Conservation (phyloP, 2,797 vertebrate species). For the Poecile montanus region DNA sequence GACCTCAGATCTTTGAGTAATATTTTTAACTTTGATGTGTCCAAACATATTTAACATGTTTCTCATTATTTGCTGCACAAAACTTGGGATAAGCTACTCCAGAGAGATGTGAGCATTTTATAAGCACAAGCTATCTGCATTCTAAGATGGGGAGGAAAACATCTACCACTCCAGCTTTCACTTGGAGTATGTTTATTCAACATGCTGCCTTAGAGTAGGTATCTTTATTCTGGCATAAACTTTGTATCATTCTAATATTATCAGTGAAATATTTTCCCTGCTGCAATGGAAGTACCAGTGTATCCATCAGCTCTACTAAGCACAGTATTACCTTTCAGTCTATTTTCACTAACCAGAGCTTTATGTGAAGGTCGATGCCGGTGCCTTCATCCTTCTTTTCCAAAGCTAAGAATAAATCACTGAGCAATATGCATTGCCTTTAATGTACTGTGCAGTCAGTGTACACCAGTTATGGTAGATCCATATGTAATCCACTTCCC, state of each 20-base stretch:
- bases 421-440: not conserved
- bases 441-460: not conserved
- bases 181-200: not conserved
- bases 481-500: not conserved
- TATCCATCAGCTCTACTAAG: not conserved
- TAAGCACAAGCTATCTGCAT: not conserved
- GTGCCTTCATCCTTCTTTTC: not conserved
- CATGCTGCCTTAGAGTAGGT: not conserved
- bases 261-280: not conserved
- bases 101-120: not conserved
- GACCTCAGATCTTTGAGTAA: slow-evolving; percentile 13
- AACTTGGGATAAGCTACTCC: not conserved
- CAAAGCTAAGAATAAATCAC: not conserved
- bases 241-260: not conserved
- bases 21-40: slow-evolving; percentile 33
- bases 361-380: not conserved
- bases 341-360: not conserved
- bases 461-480: not conserved
- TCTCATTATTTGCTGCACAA: not conserved
- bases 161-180: not conserved
- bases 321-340: not conserved
- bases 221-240: not conserved
- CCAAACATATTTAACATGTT: not conserved
- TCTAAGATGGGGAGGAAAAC: not conserved
- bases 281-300: not conserved